Base-by-base conservation (phyloP, 1,140 invertebrate genomes). In the Lepidurus packardi region DNA sequence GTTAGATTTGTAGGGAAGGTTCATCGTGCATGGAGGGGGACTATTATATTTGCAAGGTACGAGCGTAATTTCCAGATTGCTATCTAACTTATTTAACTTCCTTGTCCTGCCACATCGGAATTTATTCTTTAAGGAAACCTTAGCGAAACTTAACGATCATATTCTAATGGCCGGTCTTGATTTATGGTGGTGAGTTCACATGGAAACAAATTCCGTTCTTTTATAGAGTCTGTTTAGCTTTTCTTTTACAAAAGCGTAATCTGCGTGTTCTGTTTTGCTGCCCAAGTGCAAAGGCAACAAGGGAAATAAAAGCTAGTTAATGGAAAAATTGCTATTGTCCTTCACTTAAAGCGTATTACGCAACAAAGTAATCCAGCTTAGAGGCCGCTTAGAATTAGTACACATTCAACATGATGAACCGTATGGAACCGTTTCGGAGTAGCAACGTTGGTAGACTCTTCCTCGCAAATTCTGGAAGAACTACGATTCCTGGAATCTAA, bases 71-170 rank as follows among this genome's bases (percentile, higher is more conserved):
- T 65, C 53, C 53, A n/a, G 21, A 65, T 65, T 65, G 53, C 53
- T 21, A 21, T 65, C 53, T 65, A 65, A 65, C 53, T 65, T 65
- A 65, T 65, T 34, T 65, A 65, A 65, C 21, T 9, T 65, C 16
- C 53, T 65, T 65, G 53, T 65, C 53, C 53, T 65, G 53, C 53
- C 53, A 65, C 53, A 65, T 65, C 21, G 53, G 53, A n/a, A 65
- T 7, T 16, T 65, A 9, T n/a, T 16, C 21, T n/a, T 65, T 16
- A n/a, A 65, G n/a, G 16, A 65, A 65, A 65, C 8, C 16, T 13
- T 7, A n/a, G 16, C 16, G 53, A 13, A 65, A 13, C 21, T 65
- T 13, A 16, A 16, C 53, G 53, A 21, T 65, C 53, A 65, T 65
- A 11, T 21, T 65, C 53, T 65, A 65, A 34, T 34, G 34, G 34